Evolutionary conservation across 2,888 invertebrate genomes (phyloP), one percentile per base, ranked within the genome.

Genomic region (Teleogryllus oceanicus): DNA sequence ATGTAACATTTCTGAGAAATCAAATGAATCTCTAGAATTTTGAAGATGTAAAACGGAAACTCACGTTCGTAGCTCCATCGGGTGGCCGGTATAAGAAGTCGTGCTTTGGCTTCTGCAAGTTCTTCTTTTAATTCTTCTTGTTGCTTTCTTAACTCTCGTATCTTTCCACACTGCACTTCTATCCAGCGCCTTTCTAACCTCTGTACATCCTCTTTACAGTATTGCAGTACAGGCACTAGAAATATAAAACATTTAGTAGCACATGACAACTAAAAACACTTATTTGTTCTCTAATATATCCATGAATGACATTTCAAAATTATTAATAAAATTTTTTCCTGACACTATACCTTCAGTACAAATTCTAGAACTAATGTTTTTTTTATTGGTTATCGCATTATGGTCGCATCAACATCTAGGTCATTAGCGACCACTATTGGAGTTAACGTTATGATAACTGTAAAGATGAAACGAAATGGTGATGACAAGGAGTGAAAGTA

Each of bases 1-100:
- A 37, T 37, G 37, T 37, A 37, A 37, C 37, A 37, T 8, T 8
- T 37, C 5, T 37, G 1, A 37, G 37, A 5, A 37, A 37, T 37
- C 37, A 37, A 37, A 5, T 5, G 1, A 37, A 5, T 37, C 37
- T 37, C 37, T 37, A 37, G 8, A 37, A 37, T 8, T 37, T 37
- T 37, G 37, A 37, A 37, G 37, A 37, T 37, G 8, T 37, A 37
- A 37, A 5, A 37, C 37, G 37, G 37, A 37, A 37, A 87, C 88
- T 89, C 86, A 89, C 90, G 87, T 83, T 90, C 90, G 85, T 88
- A 90, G 83, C 88, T 89, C 90, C 90, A 90, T 82, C 88, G 87
- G 80, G 85, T 84, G 62, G 87, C 85, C 78, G 89, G 89, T 82
- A 90, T 87, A 86, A 89, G 87, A 75, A 91, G 88, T 78, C 89